Evolutionary conservation across 2,888 invertebrate species (phyloP), one percentile per base, ranked within the genome.

Genomic region (Acronicta aceris): DNA sequence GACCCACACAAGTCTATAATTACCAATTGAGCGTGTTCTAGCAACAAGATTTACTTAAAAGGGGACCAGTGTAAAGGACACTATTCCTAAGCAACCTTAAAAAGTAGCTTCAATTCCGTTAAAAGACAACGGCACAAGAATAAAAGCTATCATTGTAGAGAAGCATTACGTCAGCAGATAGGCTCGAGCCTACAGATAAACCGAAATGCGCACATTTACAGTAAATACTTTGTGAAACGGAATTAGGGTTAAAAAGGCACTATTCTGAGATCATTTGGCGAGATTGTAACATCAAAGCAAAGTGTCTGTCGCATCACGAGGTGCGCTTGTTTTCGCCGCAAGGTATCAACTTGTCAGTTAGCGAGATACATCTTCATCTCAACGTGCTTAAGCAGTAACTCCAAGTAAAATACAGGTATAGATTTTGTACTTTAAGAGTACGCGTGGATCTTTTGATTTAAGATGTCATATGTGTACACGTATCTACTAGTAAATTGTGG

Each of bases 211-310:
- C 21, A 27, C 38, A 63, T 54, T 43, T 15, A 43, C 50, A 17
- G 50, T 13, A 36, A 67, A 30, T 13, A 21, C 51, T 12, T n/a
- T 2, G 36, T 17, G 25, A 42, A 40, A 40, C 27, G 27, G 16
- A 48, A 66, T 66, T 55, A 61, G 51, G 21, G 55, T 56, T 66
- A 25, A 65, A 55, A 45, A 55, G 51, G 50, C 41, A 56, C 17
- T 55, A 55, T 40, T 50, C 51, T 42, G 40, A 38, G 55, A 51
- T 65, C 42, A n/a, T 66, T 48, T 36, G 40, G 27, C 13, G 49
- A 47, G 51, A 42, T 48, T 55, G 61, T 55, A 41, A 49, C 5
- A 27, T 52, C 41, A 38, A 13, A 36, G 17, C 38, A 27, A 17
- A 52, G 59, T 48, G 33, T 33, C 48, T 15, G 40, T 53, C 25